phyloP scores from a whole-genome alignment of 2,113 vertebrate genomes.

The Acrocephalus arundinaceus region DNA sequence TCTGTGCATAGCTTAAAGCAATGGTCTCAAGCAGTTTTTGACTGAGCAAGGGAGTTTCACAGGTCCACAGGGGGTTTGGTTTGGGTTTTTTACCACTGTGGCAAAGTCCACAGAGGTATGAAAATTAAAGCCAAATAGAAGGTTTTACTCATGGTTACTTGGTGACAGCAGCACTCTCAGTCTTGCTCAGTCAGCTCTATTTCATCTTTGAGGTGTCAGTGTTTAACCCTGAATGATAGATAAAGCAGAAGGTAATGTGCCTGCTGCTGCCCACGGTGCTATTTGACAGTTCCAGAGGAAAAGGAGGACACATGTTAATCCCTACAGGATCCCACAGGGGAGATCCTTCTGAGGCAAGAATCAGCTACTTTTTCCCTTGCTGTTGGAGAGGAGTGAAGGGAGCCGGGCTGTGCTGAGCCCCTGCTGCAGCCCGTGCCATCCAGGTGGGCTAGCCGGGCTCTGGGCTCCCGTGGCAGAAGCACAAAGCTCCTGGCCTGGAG shows the following conservation, averaged over 20 bases:
- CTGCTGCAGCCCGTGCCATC: not conserved
- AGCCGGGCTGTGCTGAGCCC: not conserved
- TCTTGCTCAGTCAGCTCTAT: not conserved
- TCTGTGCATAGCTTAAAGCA: not conserved
- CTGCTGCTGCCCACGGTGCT: not conserved
- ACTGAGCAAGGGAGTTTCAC: not conserved
- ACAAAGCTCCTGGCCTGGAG: rapidly evolving
- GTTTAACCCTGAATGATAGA: not conserved
- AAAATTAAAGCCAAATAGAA: slow-evolving; percentile 8
- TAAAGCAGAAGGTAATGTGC: not conserved
- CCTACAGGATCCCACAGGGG: not conserved
- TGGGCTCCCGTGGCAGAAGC: not conserved
- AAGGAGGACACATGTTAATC: not conserved
- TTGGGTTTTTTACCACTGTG: not conserved
- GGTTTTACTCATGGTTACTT: not conserved
- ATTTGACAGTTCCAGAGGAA: not conserved
- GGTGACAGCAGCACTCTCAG: not conserved
- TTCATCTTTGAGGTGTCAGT: not conserved
- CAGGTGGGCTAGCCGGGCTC: not conserved
- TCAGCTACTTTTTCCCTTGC: not conserved
- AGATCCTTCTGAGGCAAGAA: not conserved
- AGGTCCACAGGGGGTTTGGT: not conserved
- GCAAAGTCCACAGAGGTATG: not conserved
- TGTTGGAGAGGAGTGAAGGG: not conserved
- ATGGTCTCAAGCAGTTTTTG: not conserved